phyloP scores from a whole-genome alignment of 2,888 invertebrate species.

The Caenorhabditis wallacei region DNA sequence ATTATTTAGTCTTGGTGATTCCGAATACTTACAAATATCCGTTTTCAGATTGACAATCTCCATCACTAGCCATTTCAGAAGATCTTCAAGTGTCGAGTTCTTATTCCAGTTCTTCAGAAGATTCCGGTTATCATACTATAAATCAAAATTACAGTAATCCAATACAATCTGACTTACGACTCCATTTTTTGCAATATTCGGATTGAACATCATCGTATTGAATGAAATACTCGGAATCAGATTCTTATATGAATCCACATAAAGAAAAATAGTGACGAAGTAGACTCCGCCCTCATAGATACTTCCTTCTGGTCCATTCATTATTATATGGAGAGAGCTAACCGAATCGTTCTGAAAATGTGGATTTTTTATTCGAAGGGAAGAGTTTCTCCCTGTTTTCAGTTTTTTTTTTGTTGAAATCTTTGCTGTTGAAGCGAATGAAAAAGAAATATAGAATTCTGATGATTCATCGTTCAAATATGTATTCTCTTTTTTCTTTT shows the following conservation, averaged over 20 bases:
- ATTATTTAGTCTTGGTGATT: background rate
- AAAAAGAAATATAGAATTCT: too few relatives aligned
- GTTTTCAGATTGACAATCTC: constrained; percentile 86
- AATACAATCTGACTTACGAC: too few relatives aligned
- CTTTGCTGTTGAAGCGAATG: too few relatives aligned
- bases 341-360: background rate
- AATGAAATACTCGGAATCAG: constrained; percentile 96
- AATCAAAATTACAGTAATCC: constrained; percentile 2
- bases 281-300: constrained; percentile 99
- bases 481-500: too few relatives aligned
- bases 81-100: background rate
- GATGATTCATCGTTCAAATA: too few relatives aligned
- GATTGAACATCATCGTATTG: constrained; percentile 98
- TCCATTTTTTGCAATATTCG: constrained; percentile 99
- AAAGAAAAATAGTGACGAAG: constrained; percentile 92
- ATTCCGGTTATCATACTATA: constrained; percentile 4
- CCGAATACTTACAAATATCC: constrained; percentile 1
- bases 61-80: constrained; percentile 87
- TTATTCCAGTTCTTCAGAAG: background rate
- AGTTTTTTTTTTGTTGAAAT: too few relatives aligned
- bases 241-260: constrained; percentile 91
- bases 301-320: constrained; percentile 96
- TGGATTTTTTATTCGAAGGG: too few relatives aligned
- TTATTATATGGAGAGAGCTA: constrained; percentile 90
- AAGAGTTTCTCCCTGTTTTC: too few relatives aligned